Percentiles rank a stretch among this genome's conserved stretches.
Conservation (phyloP, 2,797 vertebrate genomes). For the Lepus townsendii region DNA sequence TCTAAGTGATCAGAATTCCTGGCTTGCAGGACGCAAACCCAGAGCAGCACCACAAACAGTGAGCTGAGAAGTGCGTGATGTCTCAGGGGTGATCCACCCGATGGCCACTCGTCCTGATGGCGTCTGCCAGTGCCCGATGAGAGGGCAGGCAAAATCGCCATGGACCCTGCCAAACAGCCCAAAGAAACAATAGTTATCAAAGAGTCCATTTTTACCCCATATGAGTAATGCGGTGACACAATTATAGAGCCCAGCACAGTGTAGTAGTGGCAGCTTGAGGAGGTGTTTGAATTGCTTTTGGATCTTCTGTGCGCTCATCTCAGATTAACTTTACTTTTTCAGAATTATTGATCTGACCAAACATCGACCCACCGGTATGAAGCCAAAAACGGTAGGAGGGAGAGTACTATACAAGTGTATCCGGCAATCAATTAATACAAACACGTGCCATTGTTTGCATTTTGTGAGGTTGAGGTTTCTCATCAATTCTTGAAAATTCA, state of each 20-base stretch:
- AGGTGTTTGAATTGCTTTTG: slow-evolving; percentile 61
- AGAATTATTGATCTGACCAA: slow-evolving; percentile 62
- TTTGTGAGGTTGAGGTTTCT: slow-evolving; percentile 11
- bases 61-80: neutral
- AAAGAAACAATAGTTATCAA: slow-evolving; percentile 69
- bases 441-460: neutral
- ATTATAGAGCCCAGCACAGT: slow-evolving; percentile 39
- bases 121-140: neutral
- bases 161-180: slow-evolving; percentile 50
- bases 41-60: neutral
- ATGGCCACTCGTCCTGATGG: slow-evolving; percentile 16
- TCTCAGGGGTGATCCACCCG: neutral
- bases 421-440: slow-evolving; percentile 19
- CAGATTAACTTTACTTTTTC: slow-evolving; percentile 57
- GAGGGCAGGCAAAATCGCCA: slow-evolving; percentile 20
- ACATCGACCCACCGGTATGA: neutral
- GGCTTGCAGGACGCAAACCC: neutral
- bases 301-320: slow-evolving; percentile 41
- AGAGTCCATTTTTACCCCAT: slow-evolving; percentile 66
- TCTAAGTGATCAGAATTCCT: neutral
- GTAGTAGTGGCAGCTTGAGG: slow-evolving; percentile 43
- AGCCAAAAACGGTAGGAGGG: slow-evolving; percentile 25
- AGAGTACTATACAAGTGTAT: neutral
- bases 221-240: slow-evolving; percentile 56
- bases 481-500: slow-evolving; percentile 43